Percentiles rank a stretch among this genome's conserved stretches.
These are phyloP conservation scores for Lepeophtheirus salmonis DNA, from an alignment of 1,140 invertebrate genomes.

Conservation along the genomic window DNA sequence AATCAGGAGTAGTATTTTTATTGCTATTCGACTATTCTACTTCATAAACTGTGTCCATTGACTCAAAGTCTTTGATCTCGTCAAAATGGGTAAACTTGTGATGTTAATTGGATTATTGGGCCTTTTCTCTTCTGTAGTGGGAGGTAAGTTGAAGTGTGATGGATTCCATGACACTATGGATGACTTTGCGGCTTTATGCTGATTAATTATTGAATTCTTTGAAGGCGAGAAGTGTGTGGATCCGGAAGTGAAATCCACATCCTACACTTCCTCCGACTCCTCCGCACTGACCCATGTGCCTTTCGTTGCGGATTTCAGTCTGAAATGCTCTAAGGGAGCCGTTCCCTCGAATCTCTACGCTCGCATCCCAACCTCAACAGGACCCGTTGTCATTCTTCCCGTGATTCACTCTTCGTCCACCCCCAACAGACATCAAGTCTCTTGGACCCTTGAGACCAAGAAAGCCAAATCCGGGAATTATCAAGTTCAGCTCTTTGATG, in stretches of 20 bases:
- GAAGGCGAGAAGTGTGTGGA: slow-evolving; percentile 28
- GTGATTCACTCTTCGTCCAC: neutral
- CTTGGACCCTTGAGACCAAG: slow-evolving; percentile 68
- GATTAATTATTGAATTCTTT: too few relatives aligned
- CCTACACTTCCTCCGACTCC: slow-evolving; percentile 73
- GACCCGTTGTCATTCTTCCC: slow-evolving; percentile 1
- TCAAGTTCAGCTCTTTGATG: slow-evolving; percentile 61
- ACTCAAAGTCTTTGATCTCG: too few relatives aligned
- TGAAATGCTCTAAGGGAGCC: slow-evolving; percentile 31
- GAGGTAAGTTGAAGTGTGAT: too few relatives aligned
- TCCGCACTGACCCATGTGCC: slow-evolving; percentile 65
- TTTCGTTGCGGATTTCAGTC: slow-evolving; percentile 32
- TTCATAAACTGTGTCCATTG: too few relatives aligned
- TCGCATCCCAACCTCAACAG: neutral
- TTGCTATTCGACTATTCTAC: too few relatives aligned
- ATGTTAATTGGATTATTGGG: too few relatives aligned
- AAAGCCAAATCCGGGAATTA: slow-evolving; percentile 57
- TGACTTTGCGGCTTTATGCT: too few relatives aligned
- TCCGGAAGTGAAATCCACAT: slow-evolving; percentile 28
- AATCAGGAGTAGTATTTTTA: too few relatives aligned
- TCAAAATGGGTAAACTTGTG: too few relatives aligned
- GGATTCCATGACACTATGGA: too few relatives aligned
- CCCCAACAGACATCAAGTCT: slow-evolving; percentile 41
- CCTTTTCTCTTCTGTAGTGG: too few relatives aligned
- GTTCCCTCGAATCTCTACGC: neutral